Evolutionary conservation across 2,113 vertebrate genomes (phyloP), one percentile per base, ranked within the genome.

Genomic region (Equus przewalskii): DNA sequence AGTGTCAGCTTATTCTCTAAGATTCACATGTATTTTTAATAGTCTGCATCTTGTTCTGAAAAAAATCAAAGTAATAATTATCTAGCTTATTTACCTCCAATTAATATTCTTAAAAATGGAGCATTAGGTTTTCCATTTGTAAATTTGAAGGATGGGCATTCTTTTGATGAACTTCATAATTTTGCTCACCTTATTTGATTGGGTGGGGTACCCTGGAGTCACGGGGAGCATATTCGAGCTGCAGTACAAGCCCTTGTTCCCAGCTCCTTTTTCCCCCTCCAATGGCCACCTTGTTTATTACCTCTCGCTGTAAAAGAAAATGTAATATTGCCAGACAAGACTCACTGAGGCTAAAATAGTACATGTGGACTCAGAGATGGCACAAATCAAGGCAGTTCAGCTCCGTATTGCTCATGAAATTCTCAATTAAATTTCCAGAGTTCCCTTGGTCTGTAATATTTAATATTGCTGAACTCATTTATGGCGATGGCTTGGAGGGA

Each of bases 251-350:
- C 54, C 56, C 89, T 96, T 72, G 7, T 41, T 85, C 54, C 72
- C 81, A 51, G 56, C 51, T 58, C 33, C 70, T 13, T 30, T 91
- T 65, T 64, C 62, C 70, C 19, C 12, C 30, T 82, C 22, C 54
- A 46, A 44, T 11, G 73, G 19, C 26, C 90, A 87, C 30, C 73
- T 79, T 7, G 0, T 76, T 94, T 87, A 87, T 92, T 91, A 73
- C 78, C 46, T 96, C 82, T 84, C 65, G 76, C 64, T 81, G 87
- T 46, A 91, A 92, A 79, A 95, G 95, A 58, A 69, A 95, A 76
- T 60, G 41, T 75, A 70, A 90, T 91, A 84, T 83, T 87, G 9
- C 51, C 30, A 79, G 49, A 65, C 41, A 49, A 70, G 73, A 89
- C 46, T 87, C 72, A 54, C 41, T 16, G 44, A 83, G 58, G 21